phyloP scores from a whole-genome alignment of 2,797 vertebrate genomes.

The Podarcis lilfordi region DNA sequence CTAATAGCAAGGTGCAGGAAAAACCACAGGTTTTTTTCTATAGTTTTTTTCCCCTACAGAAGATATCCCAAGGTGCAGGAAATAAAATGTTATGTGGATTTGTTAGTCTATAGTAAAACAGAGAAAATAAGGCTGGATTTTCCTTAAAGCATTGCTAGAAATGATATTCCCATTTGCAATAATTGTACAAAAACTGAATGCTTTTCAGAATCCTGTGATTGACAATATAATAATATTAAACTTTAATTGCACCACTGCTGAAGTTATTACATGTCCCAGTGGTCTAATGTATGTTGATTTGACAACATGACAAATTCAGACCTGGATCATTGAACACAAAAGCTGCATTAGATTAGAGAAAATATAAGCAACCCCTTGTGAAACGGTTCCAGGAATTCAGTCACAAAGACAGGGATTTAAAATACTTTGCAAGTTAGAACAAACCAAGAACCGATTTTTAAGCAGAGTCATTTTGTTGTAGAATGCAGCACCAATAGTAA shows the following conservation, averaged over 20 bases:
- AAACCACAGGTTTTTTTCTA: too few species aligned
- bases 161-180: neutral
- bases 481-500: neutral
- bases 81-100: neutral
- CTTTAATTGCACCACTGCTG: neutral
- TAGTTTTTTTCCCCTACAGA: too few species aligned
- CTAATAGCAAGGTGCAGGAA: too few species aligned
- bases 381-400: slow-evolving; percentile 13
- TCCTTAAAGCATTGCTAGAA: neutral
- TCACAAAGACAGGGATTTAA: slow-evolving; percentile 6
- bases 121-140: neutral
- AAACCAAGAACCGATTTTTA: neutral
- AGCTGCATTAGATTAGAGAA: neutral
- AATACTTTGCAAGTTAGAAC: slow-evolving; percentile 10
- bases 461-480: neutral
- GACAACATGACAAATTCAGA: slow-evolving; percentile 10
- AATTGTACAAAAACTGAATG: neutral
- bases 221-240: neutral
- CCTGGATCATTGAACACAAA: slow-evolving; percentile 4
- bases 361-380: neutral
- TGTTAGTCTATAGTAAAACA: neutral
- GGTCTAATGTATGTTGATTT: neutral
- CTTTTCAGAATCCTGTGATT: neutral
- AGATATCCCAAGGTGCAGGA: neutral
- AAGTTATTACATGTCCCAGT: slow-evolving; percentile 1